Evolutionary conservation across 2,113 vertebrate genomes (phyloP).

Genomic region (Beaufortia kweichowensis): DNA sequence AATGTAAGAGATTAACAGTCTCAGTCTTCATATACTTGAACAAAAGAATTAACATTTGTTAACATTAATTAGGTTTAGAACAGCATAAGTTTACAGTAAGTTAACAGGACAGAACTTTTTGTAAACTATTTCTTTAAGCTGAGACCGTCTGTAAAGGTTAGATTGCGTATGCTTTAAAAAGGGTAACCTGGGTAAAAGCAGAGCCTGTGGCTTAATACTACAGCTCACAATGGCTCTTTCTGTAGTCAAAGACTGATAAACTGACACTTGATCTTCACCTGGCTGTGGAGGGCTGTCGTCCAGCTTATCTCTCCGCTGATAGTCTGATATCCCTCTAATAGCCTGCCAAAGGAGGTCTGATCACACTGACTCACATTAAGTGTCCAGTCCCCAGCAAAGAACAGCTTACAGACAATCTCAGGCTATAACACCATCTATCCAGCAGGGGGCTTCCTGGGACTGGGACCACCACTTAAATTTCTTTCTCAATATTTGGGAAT

Average conservation of each 20-base stretch:
- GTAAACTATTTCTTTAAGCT: background rate
- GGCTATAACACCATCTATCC: background rate
- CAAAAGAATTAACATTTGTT: too few species aligned
- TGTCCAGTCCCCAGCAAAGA: slow-evolving; percentile 8
- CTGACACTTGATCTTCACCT: slow-evolving; percentile 39
- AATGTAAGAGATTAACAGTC: too few species aligned
- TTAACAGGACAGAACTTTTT: too few species aligned
- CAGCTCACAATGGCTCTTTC: slow-evolving; percentile 48
- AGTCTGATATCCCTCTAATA: slow-evolving; percentile 49
- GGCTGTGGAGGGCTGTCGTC: slow-evolving; percentile 27
- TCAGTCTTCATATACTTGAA: too few species aligned
- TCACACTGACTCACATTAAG: slow-evolving; percentile 37
- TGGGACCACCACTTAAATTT: background rate
- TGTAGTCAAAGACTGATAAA: slow-evolving; percentile 22
- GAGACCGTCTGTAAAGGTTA: background rate
- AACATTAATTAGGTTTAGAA: too few species aligned
- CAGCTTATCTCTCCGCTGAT: slow-evolving; percentile 58
- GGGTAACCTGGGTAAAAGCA: background rate
- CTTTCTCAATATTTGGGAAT: background rate
- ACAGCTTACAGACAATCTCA: background rate
- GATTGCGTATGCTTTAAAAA: background rate
- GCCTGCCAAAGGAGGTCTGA: slow-evolving; percentile 31
- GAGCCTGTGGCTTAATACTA: background rate
- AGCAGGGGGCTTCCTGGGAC: slow-evolving; percentile 33
- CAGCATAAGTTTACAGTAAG: too few species aligned